A percentile compares a stretch with the other conserved stretches of the same genome.
These are phyloP conservation scores for Tetragonisca angustula DNA, from an alignment of 2,888 invertebrate species.

Conservation along the genomic window DNA sequence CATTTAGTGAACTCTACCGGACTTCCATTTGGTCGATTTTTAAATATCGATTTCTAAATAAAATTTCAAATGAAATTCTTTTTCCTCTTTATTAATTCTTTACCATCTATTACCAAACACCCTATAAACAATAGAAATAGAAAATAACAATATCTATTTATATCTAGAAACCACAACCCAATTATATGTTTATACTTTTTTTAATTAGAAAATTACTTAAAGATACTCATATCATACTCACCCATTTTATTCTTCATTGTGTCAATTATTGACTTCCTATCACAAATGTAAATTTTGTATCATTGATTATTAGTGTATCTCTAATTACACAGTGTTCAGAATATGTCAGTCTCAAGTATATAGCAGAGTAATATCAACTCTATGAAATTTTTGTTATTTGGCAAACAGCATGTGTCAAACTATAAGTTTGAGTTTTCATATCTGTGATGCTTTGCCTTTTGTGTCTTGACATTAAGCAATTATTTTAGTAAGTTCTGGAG, in stretches of 20 bases:
- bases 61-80: too few species aligned
- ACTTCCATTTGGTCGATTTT: background rate
- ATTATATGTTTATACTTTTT: constrained; percentile 20
- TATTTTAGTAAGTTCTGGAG: constrained; percentile 82
- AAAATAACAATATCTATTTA: constrained; percentile 29
- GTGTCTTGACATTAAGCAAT: constrained; percentile 75
- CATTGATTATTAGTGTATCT: constrained; percentile 60
- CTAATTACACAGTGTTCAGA: constrained; percentile 72
- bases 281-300: constrained; percentile 66
- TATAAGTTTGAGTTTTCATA: constrained; percentile 45
- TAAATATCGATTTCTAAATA: background rate
- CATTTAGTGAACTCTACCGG: background rate
- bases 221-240: constrained; percentile 65
- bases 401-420: constrained; percentile 81
- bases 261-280: constrained; percentile 63
- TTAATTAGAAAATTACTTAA: constrained; percentile 27
- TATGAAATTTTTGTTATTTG: constrained; percentile 73
- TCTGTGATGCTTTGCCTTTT: constrained; percentile 39
- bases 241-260: constrained; percentile 30
- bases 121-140: background rate
- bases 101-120: background rate
- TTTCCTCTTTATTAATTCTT: background rate
- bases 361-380: constrained; percentile 73
- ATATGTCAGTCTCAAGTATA: constrained; percentile 82
- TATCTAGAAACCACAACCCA: constrained; percentile 47